Base-by-base conservation (phyloP, 2,113 vertebrate genomes). In the Melanotaenia duboulayi region DNA sequence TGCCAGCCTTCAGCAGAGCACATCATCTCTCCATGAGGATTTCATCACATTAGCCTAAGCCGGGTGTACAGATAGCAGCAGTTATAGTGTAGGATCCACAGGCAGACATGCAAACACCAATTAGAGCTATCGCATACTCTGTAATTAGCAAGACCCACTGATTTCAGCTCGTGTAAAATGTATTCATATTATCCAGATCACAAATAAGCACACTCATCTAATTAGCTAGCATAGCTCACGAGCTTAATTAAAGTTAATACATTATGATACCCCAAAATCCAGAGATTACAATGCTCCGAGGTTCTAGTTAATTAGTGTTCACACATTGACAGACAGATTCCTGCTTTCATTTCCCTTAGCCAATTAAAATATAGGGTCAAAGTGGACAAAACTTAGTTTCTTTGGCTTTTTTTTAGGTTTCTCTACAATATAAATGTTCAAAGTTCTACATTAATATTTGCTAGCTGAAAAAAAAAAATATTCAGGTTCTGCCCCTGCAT, bases 231-330 rank as follows among this genome's bases (percentile, higher is more conserved):
- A 73, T 78, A 81, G 66, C 74, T 71, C 83, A 81, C 70, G 73
- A 77, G 87, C 82, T 84, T 93, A 89, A 93, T 93, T 90, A 90
- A 94, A 92, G 86, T 87, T 90, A 93, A 92, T 93, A 84, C 84
- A 83, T 85, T 85, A 90, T 85, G 91, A 90, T 90, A 89, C 87
- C 71, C 76, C 44, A 78, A 87, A 89, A 92, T 86, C 85, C 81
- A 78, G 66, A 92, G 89, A 94, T 93, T 90, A 90, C 85, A 86
- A 72, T 81, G 74, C 86, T 84, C 87, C 74, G 71, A 87, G 86
- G 82, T 86, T 84, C 78, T 63, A 49, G 73, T 85, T 93, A 90
- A 94, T 94, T 91, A 91, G 85, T 59, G 65, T 72, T 74, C 70
- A 71, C 66, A 81, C 66, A 63, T 37, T 85, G 83, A 86, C 73